Conservation (phyloP, 37 sponge, comb jelly and placozoan species). For the Cliona cf. orientalis region DNA sequence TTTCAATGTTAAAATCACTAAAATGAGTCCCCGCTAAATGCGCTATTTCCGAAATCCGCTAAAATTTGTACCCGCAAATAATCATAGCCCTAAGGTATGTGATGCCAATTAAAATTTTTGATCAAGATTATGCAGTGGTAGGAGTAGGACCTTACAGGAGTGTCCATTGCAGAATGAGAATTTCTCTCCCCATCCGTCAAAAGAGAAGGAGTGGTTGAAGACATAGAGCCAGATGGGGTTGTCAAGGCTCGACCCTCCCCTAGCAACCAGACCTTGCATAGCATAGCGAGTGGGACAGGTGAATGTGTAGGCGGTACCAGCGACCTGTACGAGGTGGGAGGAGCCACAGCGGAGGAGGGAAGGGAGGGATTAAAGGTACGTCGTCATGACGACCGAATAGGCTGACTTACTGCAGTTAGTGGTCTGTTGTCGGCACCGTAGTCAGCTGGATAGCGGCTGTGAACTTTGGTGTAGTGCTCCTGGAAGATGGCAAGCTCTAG, state of each 20-base stretch:
- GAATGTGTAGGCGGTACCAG: constrained; percentile 69
- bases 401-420: constrained; percentile 33
- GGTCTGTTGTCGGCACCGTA: constrained; percentile 38
- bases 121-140: too few species aligned
- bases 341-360: neutral
- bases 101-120: too few species aligned
- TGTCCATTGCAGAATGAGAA: constrained; percentile 53
- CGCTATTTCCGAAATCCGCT: too few species aligned
- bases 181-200: constrained; percentile 62
- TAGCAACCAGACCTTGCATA: constrained; percentile 18
- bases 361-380: neutral
- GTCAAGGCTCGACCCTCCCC: neutral
- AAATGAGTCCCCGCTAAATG: too few species aligned
- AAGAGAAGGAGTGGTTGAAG: constrained; percentile 71
- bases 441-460: constrained; percentile 34
- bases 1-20: too few species aligned
- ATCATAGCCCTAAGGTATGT: too few species aligned
- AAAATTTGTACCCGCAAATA: too few species aligned
- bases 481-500: constrained; percentile 42
- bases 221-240: constrained; percentile 57
- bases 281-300: constrained; percentile 68
- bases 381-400: neutral
- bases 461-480: constrained; percentile 7
- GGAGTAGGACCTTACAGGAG: constrained; percentile 45
- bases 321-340: constrained; percentile 13